These are phyloP conservation scores for Acronicta psi DNA, from an alignment of 2,888 invertebrate species.

Conservation along the genomic window DNA sequence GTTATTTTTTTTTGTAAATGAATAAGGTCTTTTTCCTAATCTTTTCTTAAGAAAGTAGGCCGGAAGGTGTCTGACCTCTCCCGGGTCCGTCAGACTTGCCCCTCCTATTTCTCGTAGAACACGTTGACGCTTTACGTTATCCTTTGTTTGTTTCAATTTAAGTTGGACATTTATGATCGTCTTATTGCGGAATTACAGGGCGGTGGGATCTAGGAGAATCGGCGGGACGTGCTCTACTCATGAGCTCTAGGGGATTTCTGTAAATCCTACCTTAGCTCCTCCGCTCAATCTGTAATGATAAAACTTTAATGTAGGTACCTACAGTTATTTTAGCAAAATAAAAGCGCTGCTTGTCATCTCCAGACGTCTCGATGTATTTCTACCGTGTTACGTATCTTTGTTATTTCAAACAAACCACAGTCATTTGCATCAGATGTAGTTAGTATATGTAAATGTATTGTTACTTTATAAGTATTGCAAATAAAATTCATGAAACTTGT, in stretches of 20 bases:
- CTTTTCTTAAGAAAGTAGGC: conserved; percentile 29
- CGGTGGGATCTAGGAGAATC: conserved; percentile 50
- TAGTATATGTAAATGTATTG: conserved; percentile 1
- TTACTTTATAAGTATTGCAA: background rate
- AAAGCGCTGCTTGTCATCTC: conserved; percentile 31
- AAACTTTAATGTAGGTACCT: conserved; percentile 54
- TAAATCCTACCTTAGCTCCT: conserved; percentile 49
- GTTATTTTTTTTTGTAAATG: conserved; percentile 33
- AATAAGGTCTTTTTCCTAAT: conserved; percentile 16
- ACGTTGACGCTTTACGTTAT: conserved; percentile 43
- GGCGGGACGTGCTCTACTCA: conserved; percentile 55
- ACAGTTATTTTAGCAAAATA: conserved; percentile 45
- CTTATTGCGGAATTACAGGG: conserved; percentile 53
- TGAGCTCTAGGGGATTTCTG: conserved; percentile 52
- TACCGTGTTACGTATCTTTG: conserved; percentile 36
- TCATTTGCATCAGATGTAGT: conserved; percentile 17
- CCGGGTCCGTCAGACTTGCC: conserved; percentile 12
- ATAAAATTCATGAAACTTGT: too few relatives aligned
- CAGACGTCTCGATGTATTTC: conserved; percentile 28
- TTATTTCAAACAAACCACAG: conserved; percentile 38
- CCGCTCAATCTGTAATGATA: conserved; percentile 61
- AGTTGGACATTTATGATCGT: conserved; percentile 55
- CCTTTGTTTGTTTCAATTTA: conserved; percentile 56
- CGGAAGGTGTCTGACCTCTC: conserved; percentile 37
- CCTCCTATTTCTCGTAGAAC: conserved; percentile 25